Conservation (phyloP, 2,797 vertebrate genomes). For the Chloroceryle inda region DNA sequence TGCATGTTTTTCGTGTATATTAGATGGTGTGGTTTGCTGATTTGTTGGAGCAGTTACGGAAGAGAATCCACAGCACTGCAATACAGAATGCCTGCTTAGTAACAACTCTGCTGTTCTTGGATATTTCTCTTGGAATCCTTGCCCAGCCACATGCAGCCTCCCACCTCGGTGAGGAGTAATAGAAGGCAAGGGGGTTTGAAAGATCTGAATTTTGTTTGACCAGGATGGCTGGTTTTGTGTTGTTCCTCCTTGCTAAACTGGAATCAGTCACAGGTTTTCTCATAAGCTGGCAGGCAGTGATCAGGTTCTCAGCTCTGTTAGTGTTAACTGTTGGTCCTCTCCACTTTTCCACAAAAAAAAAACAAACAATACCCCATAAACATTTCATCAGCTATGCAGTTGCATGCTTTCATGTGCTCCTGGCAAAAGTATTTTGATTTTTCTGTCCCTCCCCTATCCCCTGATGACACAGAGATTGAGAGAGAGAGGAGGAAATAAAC, state of each 20-base stretch:
- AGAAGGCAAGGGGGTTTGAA: too few relatives aligned
- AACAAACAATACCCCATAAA: not conserved
- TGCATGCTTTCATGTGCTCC: not conserved
- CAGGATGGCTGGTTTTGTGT: not conserved
- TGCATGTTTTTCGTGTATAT: too few relatives aligned
- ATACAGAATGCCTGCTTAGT: too few relatives aligned
- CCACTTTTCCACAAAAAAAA: not conserved
- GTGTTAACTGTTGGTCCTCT: not conserved
- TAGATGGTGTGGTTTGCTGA: too few relatives aligned
- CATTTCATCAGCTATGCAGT: not conserved
- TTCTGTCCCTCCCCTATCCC: not conserved
- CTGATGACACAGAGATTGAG: not conserved
- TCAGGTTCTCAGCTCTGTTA: fast-evolving
- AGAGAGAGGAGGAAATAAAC: not conserved
- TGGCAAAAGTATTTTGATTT: not conserved
- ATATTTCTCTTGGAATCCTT: too few relatives aligned
- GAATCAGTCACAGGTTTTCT: too few relatives aligned
- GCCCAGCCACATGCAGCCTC: too few relatives aligned
- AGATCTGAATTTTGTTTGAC: too few relatives aligned
- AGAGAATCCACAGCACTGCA: too few relatives aligned
- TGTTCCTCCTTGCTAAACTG: not conserved
- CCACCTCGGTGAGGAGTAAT: too few relatives aligned
- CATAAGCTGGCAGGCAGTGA: not conserved
- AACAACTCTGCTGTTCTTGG: too few relatives aligned
- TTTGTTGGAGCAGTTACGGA: too few relatives aligned